Evolutionary conservation across 2,113 vertebrate species (phyloP).

Genomic region (Conger conger): DNA sequence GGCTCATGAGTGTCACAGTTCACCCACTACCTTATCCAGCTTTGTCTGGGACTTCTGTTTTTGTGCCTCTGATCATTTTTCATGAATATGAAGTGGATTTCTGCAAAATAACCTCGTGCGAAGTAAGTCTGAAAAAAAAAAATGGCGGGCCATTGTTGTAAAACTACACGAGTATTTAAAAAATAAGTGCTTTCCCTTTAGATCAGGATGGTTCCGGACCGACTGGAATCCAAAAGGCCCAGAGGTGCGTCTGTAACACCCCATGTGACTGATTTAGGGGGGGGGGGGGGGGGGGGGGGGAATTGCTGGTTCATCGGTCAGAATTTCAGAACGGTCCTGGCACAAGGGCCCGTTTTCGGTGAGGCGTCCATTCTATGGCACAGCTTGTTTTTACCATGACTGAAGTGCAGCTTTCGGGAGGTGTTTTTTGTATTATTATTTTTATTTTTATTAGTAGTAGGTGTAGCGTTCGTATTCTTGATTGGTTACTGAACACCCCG

Average conservation of each 20-base stretch:
- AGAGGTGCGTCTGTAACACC: background rate
- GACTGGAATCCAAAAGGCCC: background rate
- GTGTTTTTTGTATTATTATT: background rate
- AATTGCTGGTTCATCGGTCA: background rate
- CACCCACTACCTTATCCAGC: too few relatives aligned
- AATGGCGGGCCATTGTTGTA: background rate
- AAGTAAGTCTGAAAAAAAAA: too few relatives aligned
- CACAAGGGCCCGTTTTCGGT: background rate
- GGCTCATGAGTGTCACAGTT: background rate
- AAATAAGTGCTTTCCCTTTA: background rate
- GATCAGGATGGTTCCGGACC: background rate
- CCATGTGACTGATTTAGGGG: background rate
- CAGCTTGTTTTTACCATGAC: background rate
- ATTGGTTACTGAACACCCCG: background rate
- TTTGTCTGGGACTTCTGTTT: too few relatives aligned
- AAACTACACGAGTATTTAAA: background rate
- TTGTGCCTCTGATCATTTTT: too few relatives aligned
- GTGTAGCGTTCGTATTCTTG: background rate
- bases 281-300: too few relatives aligned
- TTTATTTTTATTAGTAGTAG: background rate
- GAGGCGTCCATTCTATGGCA: background rate
- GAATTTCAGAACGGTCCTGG: background rate
- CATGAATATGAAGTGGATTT: background rate
- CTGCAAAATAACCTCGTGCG: background rate
- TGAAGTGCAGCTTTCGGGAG: background rate